These are phyloP conservation scores for Musca domestica DNA, from an alignment of 1,140 invertebrate genomes.

Conservation along the genomic window DNA sequence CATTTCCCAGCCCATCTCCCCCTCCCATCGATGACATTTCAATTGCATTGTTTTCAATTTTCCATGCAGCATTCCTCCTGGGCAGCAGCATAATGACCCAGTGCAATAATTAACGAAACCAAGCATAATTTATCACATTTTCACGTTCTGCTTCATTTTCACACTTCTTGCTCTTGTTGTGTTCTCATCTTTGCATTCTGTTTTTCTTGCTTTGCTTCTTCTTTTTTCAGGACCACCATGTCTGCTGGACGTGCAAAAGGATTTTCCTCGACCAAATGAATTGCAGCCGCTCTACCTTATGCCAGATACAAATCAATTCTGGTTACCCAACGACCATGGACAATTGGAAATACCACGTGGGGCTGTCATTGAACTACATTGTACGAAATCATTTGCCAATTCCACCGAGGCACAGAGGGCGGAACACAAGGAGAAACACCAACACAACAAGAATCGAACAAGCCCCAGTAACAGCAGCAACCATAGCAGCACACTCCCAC, in stretches of 20 bases:
- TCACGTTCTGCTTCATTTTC: too few species aligned
- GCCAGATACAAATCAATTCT: slow-evolving; percentile 34
- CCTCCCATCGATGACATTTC: not conserved
- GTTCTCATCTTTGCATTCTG: too few species aligned
- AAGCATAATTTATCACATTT: not conserved
- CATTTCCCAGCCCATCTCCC: too few species aligned
- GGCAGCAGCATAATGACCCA: not conserved
- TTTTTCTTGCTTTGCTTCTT: too few species aligned
- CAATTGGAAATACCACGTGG: slow-evolving; percentile 36
- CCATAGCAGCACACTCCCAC: too few species aligned
- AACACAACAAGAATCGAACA: not conserved
- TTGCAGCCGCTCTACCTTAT: slow-evolving; percentile 41
- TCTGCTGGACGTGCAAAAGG: slow-evolving; percentile 36
- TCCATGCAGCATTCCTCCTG: not conserved
- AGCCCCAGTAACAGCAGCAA: not conserved
- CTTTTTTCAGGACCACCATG: slow-evolving; percentile 33
- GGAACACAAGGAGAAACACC: not conserved
- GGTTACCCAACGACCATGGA: slow-evolving; percentile 38
- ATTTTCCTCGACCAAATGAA: slow-evolving; percentile 31
- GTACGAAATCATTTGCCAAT: slow-evolving; percentile 33
- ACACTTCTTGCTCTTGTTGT: too few species aligned
- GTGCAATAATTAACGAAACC: not conserved
- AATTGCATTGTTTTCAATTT: not conserved
- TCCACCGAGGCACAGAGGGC: not conserved
- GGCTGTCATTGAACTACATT: slow-evolving; percentile 38